These are phyloP conservation scores for Amorpha juglandis DNA, from an alignment of 2,888 invertebrate genomes.

Conservation along the genomic window DNA sequence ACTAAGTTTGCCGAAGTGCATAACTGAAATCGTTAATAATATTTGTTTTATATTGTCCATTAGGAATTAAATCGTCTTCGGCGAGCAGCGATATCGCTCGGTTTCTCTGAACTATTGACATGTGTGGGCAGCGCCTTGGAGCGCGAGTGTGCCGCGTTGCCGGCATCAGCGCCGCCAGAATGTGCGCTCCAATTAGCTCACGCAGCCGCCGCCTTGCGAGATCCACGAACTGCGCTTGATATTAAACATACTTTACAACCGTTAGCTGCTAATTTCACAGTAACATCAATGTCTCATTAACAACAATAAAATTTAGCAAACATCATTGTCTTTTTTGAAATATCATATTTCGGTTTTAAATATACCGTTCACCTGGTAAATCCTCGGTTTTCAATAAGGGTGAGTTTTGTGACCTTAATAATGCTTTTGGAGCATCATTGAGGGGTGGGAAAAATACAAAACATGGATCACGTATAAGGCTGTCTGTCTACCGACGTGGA, in stretches of 20 bases:
- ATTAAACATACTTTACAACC: constrained; percentile 74
- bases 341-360: no score
- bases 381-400: no score
- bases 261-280: constrained; percentile 60
- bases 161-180: constrained; percentile 91
- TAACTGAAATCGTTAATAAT: no score
- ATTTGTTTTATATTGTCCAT: constrained; percentile 7
- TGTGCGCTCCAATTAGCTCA: constrained; percentile 95
- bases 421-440: no score
- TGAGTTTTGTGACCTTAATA: no score
- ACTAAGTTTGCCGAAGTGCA: no score
- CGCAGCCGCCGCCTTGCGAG: constrained; percentile 91
- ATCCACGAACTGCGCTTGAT: constrained; percentile 85
- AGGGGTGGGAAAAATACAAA: no score
- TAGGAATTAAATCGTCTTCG: constrained; percentile 96
- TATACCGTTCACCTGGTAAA: no score
- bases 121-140: constrained; percentile 94
- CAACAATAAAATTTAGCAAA: neutral
- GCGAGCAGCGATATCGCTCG: constrained; percentile 95
- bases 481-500: no score
- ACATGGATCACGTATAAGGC: no score
- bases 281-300: constrained; percentile 54
- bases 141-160: constrained; percentile 92
- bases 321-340: no score
- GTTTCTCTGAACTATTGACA: constrained; percentile 94